Evolutionary conservation across 2,797 vertebrate species (phyloP), one percentile per base, ranked within the genome.

Genomic region (Coccyzus lansbergi): DNA sequence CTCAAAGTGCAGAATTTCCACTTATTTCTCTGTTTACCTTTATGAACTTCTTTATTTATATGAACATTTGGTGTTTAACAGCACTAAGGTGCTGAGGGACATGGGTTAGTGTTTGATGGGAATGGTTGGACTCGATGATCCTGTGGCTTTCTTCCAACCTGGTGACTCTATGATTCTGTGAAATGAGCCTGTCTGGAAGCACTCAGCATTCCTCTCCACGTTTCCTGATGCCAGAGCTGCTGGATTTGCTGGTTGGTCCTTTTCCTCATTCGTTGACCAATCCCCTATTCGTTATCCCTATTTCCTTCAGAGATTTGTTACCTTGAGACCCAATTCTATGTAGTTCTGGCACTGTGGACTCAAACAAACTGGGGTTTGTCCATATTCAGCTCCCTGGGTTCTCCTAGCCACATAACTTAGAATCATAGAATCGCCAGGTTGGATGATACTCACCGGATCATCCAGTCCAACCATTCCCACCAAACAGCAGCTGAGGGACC

Each of bases 201-300:
- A 17, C 34, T 31, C 11, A 2, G n/a, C 6, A 3, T 28, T 59
- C 48, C 48, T 29, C 42, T 36, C 49, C 4, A 0, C 16, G 0
- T 15, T 12, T 40, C 65, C 68, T 36, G 65, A 34, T 33, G 52
- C 56, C 1, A 0, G 22, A 40, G 36, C n/a, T 48, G 31, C 46
- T 26, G 56, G 12, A 6, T 42, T 36, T 48, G 21, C 29, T 3
- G 4, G 19, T 3, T 2, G 2, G 8, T 24, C 33, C 15, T 33
- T 74, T 22, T 65, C 49, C 38, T 36, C 26, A 9, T 6, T 49
- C 6, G 0, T 3, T 36, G 56, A 9, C 16, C 33, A 21, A 21
- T 12, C 21, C 52, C 11, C 38, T 38, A 12, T 38, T 38, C 38
- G 12, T 38, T 38, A 21, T 12, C 21, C 52, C 11, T 63, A 76